Percentiles rank a stretch among this genome's conserved stretches.
These are phyloP conservation scores for Diogma glabrata DNA, from an alignment of 2,888 invertebrate species.

Conservation along the genomic window DNA sequence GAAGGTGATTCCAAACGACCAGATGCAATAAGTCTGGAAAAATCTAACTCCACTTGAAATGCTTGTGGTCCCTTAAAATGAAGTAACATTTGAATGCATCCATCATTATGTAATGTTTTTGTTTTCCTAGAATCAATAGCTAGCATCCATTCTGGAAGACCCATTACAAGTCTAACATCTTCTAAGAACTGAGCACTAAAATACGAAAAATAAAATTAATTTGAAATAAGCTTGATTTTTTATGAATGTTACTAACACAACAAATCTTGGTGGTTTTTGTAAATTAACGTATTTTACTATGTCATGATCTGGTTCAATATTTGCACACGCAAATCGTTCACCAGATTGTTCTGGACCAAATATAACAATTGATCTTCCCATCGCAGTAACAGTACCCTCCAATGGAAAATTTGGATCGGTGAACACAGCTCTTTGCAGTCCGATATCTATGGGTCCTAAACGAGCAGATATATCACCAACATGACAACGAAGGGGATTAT, in stretches of 20 bases:
- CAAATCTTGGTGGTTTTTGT: slow-evolving; percentile 76
- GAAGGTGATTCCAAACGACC: slow-evolving; percentile 65
- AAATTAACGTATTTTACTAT: slow-evolving; percentile 82
- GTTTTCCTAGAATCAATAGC: slow-evolving; percentile 73
- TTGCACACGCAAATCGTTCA: slow-evolving; percentile 77
- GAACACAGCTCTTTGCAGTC: slow-evolving; percentile 61
- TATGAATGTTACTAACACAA: slow-evolving; percentile 51
- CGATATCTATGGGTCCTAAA: slow-evolving; percentile 68
- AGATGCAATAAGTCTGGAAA: slow-evolving; percentile 57
- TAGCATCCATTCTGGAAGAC: slow-evolving; percentile 83
- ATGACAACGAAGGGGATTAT: slow-evolving; percentile 80
- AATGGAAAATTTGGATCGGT: slow-evolving; percentile 82
- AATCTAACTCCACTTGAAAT: slow-evolving; percentile 63
- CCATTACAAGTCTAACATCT: slow-evolving; percentile 68
- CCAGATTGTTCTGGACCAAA: slow-evolving; percentile 59
- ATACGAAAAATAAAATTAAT: slow-evolving; percentile 14
- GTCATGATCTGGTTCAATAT: slow-evolving; percentile 81
- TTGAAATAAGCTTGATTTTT: not conserved
- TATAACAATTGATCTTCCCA: slow-evolving; percentile 78
- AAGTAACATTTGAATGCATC: slow-evolving; percentile 73
- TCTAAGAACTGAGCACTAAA: slow-evolving; percentile 71
- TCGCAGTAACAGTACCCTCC: slow-evolving; percentile 60
- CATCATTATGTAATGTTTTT: slow-evolving; percentile 59
- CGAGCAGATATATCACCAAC: slow-evolving; percentile 82
- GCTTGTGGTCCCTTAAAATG: slow-evolving; percentile 81